Evolutionary conservation across 2,113 vertebrate species (phyloP), one percentile per base, ranked within the genome.

Genomic region (Mormyrus lacerda): DNA sequence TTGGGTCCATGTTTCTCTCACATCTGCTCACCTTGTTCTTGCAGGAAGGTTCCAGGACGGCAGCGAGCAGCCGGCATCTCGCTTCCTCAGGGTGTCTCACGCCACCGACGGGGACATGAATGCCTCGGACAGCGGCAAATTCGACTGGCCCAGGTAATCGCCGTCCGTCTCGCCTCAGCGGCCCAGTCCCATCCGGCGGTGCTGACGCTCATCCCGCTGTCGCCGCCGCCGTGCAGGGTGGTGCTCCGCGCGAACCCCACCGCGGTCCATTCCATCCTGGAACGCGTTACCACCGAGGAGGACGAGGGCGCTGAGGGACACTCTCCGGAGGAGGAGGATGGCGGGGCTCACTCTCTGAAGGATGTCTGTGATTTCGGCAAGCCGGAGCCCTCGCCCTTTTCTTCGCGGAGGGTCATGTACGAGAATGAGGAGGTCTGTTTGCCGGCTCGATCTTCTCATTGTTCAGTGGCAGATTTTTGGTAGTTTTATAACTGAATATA

Each of bases 391-490:
- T 99, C 98, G 0, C 98, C 98, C 27, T 99, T 99, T 94, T 99
- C 98, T 19, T 99, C 98, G 65, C 97, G 98, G 13, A 96, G 97
- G 92, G 98, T 99, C 35, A 99, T 99, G 98, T 99, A 99, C 94
- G 98, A 99, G 92, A 99, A 98, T 90, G 98, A 99, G 91, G 98
- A 99, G 97, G 98, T 99, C 93, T 85, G 83, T 4, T 17, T 45
- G 21, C 6, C 50, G 1, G 65, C 27, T 73, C n/a, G 3, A 24
- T 84, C 8, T 24, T 84, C 82, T 45, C 11, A 21, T 85, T 2
- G 13, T 48, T 11, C 21, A 27, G 15, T 79, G 73, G 3, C 31
- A 79, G 15, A 42, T 45, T 84, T 84, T 35, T 44, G 24, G 2
- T 21, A 45, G 79, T 10, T 8, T 21, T 45, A 47, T 47, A 1